Evolutionary conservation across 2,113 vertebrate genomes (phyloP).

Genomic region (Pteronura brasiliensis): DNA sequence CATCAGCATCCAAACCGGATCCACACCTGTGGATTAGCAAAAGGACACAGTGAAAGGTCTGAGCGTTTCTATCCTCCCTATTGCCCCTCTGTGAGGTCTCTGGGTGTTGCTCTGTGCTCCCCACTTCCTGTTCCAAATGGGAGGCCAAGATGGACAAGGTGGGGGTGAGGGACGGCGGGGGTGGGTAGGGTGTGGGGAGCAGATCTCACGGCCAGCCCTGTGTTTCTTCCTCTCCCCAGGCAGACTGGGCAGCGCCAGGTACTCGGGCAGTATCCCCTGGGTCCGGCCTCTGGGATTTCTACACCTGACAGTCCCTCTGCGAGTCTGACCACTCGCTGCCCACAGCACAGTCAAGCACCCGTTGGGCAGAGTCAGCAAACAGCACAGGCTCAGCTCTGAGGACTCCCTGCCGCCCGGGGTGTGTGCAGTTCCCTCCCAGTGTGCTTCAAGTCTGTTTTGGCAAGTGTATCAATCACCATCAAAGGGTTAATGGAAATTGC

Average conservation of each 20-base stretch:
- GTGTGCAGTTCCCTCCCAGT: not conserved
- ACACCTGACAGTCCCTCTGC: rapidly evolving
- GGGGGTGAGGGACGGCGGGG: rapidly evolving
- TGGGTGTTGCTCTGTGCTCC: not conserved
- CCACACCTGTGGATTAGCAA: not conserved
- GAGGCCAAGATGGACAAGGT: not conserved
- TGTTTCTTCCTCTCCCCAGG: not conserved
- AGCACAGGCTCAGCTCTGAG: not conserved
- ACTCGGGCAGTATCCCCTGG: not conserved
- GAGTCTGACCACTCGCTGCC: not conserved
- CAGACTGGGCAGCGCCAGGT: not conserved
- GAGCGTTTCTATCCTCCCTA: rapidly evolving
- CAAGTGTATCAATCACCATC: not conserved
- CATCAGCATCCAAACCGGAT: not conserved
- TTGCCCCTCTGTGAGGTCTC: not conserved
- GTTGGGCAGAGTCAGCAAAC: not conserved
- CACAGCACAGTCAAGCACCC: not conserved
- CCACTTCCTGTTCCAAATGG: not conserved
- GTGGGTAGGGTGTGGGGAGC: too few species aligned
- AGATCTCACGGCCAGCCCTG: not conserved
- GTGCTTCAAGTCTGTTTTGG: not conserved
- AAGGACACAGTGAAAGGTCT: not conserved
- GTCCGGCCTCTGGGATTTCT: not conserved
- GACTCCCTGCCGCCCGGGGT: not conserved
- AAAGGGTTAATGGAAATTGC: not conserved